These are phyloP conservation scores for Brotula barbata DNA, from an alignment of 2,797 vertebrate genomes.

Conservation along the genomic window DNA sequence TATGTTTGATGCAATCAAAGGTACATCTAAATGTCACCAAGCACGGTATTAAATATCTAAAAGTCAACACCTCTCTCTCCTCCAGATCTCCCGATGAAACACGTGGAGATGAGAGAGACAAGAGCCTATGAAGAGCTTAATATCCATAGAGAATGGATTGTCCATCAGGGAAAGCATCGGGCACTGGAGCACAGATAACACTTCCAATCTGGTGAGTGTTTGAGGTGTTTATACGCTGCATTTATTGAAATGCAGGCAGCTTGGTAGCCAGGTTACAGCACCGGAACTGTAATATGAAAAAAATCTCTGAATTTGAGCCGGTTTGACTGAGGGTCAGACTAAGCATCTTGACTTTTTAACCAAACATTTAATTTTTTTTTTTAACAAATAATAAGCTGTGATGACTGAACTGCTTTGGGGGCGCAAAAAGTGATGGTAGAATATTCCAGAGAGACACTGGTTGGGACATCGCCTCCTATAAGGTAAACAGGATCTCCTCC, in stretches of 20 bases:
- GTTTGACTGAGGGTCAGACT: slow-evolving; percentile 52
- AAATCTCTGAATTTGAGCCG: slow-evolving; percentile 50
- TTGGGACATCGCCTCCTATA: slow-evolving; percentile 75
- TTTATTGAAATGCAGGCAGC: not conserved
- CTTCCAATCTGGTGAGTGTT: slow-evolving; percentile 50
- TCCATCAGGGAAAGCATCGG: slow-evolving; percentile 56
- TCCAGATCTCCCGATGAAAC: slow-evolving; percentile 37
- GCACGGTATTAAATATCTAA: not conserved
- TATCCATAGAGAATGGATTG: slow-evolving; percentile 61
- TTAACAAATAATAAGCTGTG: slow-evolving; percentile 63
- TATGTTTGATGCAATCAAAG: not conserved
- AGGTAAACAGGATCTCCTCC: slow-evolving; percentile 84
- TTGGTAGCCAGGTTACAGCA: no score
- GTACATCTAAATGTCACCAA: not conserved
- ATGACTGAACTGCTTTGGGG: slow-evolving; percentile 54
- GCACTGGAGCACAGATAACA: slow-evolving; percentile 71
- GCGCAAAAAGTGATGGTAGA: slow-evolving; percentile 65
- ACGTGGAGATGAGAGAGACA: slow-evolving; percentile 43
- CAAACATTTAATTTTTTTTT: slow-evolving; percentile 69
- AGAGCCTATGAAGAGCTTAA: slow-evolving; percentile 58
- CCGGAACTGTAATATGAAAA: no score
- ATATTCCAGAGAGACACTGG: slow-evolving; percentile 75
- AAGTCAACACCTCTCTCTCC: not conserved
- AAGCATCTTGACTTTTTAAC: slow-evolving; percentile 43
- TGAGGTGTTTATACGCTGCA: not conserved